Percentiles rank a stretch among this genome's conserved stretches.
phyloP scores from a whole-genome alignment of 2,888 invertebrate genomes.

The Galerucella calmariensis region DNA sequence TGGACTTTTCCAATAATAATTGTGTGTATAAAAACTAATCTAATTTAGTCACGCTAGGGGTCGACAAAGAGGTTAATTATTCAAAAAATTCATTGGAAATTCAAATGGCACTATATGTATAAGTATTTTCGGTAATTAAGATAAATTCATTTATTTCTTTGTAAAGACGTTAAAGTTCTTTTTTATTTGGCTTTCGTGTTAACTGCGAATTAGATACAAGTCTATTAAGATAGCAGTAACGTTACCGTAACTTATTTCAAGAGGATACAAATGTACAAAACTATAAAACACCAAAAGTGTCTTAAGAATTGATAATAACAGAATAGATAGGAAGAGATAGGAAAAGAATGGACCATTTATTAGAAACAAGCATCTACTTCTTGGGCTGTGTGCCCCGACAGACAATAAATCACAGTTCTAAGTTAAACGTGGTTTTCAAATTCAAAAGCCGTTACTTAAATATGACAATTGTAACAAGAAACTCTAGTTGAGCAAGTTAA shows the following conservation, averaged over 20 bases:
- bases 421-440: too few relatives aligned
- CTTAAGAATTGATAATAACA: too few relatives aligned
- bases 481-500: too few relatives aligned
- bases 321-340: too few relatives aligned
- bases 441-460: too few relatives aligned
- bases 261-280: background rate
- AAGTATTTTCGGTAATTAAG: conserved; percentile 35
- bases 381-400: too few relatives aligned
- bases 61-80: conserved; percentile 30
- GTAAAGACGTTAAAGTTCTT: conserved; percentile 4
- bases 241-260: background rate
- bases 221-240: conserved; percentile 5
- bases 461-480: too few relatives aligned
- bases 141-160: conserved; percentile 29
- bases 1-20: too few relatives aligned
- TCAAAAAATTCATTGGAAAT: conserved; percentile 31
- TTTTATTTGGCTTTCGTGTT: conserved; percentile 1
- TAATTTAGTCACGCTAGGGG: conserved; percentile 31
- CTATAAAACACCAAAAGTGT: too few relatives aligned
- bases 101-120: conserved; percentile 26
- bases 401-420: too few relatives aligned
- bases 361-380: too few relatives aligned
- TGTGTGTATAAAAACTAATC: conserved; percentile 18
- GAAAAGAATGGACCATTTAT: too few relatives aligned
- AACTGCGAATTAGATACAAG: background rate